These are phyloP conservation scores for Xylophagus ater DNA, from an alignment of 2,888 invertebrate species.

Conservation along the genomic window DNA sequence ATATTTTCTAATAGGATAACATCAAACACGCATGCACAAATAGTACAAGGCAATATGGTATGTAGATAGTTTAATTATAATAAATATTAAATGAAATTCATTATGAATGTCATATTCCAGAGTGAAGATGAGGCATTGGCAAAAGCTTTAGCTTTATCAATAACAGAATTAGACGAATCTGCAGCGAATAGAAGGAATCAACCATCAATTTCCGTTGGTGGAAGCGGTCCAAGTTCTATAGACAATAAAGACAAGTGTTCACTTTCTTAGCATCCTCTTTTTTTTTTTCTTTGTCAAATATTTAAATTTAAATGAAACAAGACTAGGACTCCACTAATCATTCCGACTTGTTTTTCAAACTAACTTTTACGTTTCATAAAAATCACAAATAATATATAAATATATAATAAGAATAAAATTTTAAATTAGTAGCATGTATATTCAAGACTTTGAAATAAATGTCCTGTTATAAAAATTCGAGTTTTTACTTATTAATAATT, in stretches of 20 bases:
- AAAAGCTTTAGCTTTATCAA: slow-evolving; percentile 66
- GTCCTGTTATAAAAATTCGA: too few relatives aligned
- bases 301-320: too few relatives aligned
- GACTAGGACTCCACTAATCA: too few relatives aligned
- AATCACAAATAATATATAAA: too few relatives aligned
- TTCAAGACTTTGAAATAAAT: too few relatives aligned
- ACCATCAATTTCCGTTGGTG: neutral
- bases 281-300: neutral
- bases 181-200: slow-evolving; percentile 23
- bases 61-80: slow-evolving; percentile 20
- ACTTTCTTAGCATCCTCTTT: slow-evolving; percentile 28
- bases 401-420: too few relatives aligned
- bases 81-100: neutral
- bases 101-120: slow-evolving; percentile 29
- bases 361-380: too few relatives aligned
- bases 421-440: too few relatives aligned
- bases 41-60: slow-evolving; percentile 58
- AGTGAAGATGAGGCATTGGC: slow-evolving; percentile 88
- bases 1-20: too few relatives aligned
- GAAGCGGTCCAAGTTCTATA: slow-evolving; percentile 18
- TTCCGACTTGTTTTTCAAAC: too few relatives aligned
- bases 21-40: slow-evolving; percentile 35
- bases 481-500: too few relatives aligned
- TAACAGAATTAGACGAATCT: slow-evolving; percentile 45
- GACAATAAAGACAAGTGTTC: slow-evolving; percentile 33